Evolutionary conservation across 2,113 vertebrate genomes (phyloP).

Genomic region (Scomber japonicus): DNA sequence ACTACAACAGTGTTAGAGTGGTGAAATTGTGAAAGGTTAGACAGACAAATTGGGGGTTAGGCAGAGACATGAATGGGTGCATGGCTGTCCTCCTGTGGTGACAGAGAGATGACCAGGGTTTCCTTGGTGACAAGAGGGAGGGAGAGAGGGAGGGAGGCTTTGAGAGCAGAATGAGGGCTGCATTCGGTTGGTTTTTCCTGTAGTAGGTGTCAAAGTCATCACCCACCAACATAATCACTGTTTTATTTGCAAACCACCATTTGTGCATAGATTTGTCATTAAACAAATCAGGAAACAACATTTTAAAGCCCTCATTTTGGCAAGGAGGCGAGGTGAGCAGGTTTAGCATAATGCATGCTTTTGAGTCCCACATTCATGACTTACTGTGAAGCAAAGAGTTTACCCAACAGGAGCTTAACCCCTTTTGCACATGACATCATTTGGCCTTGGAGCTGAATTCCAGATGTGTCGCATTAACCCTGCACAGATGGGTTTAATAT

Average conservation of each 20-base stretch:
- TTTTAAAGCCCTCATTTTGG: background rate
- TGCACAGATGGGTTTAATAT: conserved; percentile 68
- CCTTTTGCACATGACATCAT: conserved; percentile 67
- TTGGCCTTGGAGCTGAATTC: conserved; percentile 53
- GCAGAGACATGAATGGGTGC: conserved; percentile 22
- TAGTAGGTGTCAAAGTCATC: background rate
- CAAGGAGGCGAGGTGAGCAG: background rate
- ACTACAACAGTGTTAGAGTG: background rate
- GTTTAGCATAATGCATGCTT: background rate
- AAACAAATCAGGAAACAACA: background rate
- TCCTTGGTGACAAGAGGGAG: conserved; percentile 45
- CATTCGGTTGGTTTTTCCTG: background rate
- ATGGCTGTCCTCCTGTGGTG: conserved; percentile 8
- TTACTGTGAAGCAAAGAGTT: conserved; percentile 41
- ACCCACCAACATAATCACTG: background rate
- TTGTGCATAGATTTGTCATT: background rate
- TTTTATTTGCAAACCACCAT: background rate
- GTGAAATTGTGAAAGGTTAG: conserved; percentile 8
- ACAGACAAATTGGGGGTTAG: background rate
- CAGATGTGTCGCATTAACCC: conserved; percentile 74
- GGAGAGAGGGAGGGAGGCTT: conserved; percentile 4
- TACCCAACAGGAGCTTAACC: conserved; percentile 59
- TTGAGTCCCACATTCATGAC: conserved; percentile 27
- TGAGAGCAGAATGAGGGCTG: conserved; percentile 12
- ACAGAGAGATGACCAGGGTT: conserved; percentile 37